Evolutionary conservation across 2,113 vertebrate species (phyloP).

Genomic region (Oreochromis tanganicae): DNA sequence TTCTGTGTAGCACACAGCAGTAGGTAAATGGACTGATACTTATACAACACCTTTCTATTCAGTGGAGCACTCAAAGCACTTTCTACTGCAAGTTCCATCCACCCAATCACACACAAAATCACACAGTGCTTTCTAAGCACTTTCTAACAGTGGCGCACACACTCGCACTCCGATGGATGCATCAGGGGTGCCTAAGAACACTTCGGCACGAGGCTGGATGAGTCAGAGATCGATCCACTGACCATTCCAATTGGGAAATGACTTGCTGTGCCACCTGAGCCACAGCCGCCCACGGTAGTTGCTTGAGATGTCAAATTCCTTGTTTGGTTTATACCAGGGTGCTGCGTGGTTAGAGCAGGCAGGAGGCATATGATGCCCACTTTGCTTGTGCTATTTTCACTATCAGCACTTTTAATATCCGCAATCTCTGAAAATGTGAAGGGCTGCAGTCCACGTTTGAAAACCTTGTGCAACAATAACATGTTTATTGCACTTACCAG

Average conservation of each 20-base stretch:
- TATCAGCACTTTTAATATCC: background rate
- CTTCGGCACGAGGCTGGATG: background rate
- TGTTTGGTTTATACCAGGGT: background rate
- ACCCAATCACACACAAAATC: background rate
- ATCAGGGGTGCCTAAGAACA: background rate
- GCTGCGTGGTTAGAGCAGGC: background rate
- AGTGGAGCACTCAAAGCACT: background rate
- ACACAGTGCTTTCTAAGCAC: background rate
- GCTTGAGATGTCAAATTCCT: background rate
- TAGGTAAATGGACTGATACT: background rate
- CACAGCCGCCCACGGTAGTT: background rate
- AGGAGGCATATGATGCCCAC: background rate
- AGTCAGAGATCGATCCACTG: background rate
- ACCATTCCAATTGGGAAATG: background rate
- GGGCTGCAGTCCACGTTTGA: background rate
- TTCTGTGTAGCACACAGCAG: background rate
- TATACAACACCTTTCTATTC: background rate
- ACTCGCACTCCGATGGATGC: background rate
- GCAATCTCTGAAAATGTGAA: background rate
- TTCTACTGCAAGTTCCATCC: background rate
- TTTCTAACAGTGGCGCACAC: background rate
- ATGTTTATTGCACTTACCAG: conserved; percentile 38
- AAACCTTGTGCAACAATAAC: background rate
- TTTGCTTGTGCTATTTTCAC: background rate
- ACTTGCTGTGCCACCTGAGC: background rate